phyloP scores from a whole-genome alignment of 2,797 vertebrate genomes.

The Sternotherus odoratus region DNA sequence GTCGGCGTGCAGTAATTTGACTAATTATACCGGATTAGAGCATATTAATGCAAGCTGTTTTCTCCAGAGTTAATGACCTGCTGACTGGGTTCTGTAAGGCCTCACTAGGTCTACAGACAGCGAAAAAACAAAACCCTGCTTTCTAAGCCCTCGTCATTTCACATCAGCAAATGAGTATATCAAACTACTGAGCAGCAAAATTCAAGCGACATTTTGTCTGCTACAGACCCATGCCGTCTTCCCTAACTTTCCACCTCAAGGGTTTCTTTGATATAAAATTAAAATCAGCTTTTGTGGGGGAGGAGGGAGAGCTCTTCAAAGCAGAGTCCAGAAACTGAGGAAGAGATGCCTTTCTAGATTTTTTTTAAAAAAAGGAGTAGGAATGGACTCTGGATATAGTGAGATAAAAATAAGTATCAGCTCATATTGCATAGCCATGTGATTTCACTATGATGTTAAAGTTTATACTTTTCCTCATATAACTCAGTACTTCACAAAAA shows the following conservation, averaged over 20 bases:
- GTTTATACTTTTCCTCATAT: slow-evolving; percentile 8
- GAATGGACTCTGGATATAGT: background rate
- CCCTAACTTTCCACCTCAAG: slow-evolving; percentile 84
- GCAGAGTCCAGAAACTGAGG: slow-evolving; percentile 35
- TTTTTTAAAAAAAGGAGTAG: slow-evolving; percentile 31
- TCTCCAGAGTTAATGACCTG: slow-evolving; percentile 96
- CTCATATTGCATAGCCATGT: background rate
- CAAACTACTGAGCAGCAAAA: slow-evolving; percentile 86
- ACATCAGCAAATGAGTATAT: slow-evolving; percentile 90
- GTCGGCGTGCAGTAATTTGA: slow-evolving; percentile 95
- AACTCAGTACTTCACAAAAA: background rate
- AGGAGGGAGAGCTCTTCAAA: slow-evolving; percentile 5
- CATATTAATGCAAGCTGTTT: slow-evolving; percentile 99
- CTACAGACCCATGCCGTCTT: slow-evolving; percentile 78
- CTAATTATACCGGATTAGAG: slow-evolving; percentile 99
- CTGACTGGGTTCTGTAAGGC: slow-evolving; percentile 87
- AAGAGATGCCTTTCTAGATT: slow-evolving; percentile 16
- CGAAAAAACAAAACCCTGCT: slow-evolving; percentile 86
- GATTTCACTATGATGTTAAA: background rate
- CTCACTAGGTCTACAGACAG: slow-evolving; percentile 84
- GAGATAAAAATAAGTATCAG: slow-evolving; percentile 27
- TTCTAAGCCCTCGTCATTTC: slow-evolving; percentile 86
- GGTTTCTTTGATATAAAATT: slow-evolving; percentile 86
- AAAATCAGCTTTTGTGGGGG: slow-evolving; percentile 75
- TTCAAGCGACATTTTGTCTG: slow-evolving; percentile 84